Conservation (phyloP, 2,113 vertebrate species). For the Entomyzon cyanotis region DNA sequence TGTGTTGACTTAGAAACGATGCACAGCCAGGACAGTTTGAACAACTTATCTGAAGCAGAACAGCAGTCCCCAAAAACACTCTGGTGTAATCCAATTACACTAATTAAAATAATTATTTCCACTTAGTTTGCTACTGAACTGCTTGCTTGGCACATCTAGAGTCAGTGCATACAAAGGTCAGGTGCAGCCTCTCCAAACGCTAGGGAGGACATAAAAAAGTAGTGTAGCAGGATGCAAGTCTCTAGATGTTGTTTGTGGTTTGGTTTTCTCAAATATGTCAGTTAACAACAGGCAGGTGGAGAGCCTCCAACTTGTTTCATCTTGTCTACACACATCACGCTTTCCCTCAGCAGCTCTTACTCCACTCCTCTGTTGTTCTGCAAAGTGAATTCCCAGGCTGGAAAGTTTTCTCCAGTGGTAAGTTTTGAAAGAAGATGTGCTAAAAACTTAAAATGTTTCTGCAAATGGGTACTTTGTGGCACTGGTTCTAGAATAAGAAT, state of each 20-base stretch:
- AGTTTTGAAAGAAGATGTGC: background rate
- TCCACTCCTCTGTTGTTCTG: background rate
- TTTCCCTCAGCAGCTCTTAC: background rate
- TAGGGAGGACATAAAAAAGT: background rate
- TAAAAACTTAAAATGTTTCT: background rate
- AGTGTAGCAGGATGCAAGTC: background rate
- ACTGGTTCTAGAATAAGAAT: background rate
- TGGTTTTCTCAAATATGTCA: background rate
- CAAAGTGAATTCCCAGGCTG: background rate
- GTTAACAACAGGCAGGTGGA: background rate
- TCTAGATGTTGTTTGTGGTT: background rate
- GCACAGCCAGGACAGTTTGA: background rate
- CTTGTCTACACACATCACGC: background rate
- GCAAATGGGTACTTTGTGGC: background rate
- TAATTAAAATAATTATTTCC: conserved; percentile 59
- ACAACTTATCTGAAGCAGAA: conserved; percentile 12
- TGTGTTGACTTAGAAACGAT: background rate
- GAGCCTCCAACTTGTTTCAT: background rate
- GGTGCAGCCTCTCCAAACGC: background rate
- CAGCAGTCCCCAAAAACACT: background rate
- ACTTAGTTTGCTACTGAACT: conserved; percentile 41
- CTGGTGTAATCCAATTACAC: conserved; percentile 28
- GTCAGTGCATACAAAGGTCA: conserved; percentile 24
- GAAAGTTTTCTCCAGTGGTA: background rate
- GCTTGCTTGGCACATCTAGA: conserved; percentile 38